Evolutionary conservation across 2,797 vertebrate genomes (phyloP).

Genomic region (Champsocephalus esox): DNA sequence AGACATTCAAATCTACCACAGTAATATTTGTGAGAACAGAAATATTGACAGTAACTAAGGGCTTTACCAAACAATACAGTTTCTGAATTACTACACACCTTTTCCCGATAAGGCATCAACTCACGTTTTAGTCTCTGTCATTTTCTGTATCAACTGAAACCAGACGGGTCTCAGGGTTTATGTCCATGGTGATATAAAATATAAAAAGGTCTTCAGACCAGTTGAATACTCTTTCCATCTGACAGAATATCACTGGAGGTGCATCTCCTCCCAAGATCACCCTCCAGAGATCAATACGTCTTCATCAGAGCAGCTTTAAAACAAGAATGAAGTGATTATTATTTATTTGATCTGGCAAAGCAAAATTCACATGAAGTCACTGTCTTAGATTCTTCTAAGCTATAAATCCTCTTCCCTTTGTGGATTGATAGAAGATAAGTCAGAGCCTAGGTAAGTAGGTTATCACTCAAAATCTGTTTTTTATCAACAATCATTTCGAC

Average conservation of each 20-base stretch:
- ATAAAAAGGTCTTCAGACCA: constrained; percentile 9
- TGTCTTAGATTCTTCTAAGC: constrained; percentile 6
- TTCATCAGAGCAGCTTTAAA: constrained; percentile 42
- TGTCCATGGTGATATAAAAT: background rate
- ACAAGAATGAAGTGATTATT: constrained; percentile 10
- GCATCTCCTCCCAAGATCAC: constrained; percentile 22
- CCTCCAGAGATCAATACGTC: constrained; percentile 51
- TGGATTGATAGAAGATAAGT: constrained; percentile 18
- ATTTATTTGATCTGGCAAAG: constrained; percentile 35
- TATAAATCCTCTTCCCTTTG: constrained; percentile 25
- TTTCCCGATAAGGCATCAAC: background rate
- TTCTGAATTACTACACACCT: constrained; percentile 10
- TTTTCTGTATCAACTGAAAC: background rate
- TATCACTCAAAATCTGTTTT: background rate
- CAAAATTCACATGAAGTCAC: constrained; percentile 10
- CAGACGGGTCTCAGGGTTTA: constrained; percentile 1
- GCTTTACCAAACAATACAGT: background rate
- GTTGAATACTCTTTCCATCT: constrained; percentile 8
- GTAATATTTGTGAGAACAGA: background rate
- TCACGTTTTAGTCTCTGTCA: background rate
- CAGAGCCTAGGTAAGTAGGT: background rate
- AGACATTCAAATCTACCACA: background rate
- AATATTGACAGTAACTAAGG: background rate
- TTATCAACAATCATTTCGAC: background rate
- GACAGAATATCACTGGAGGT: constrained; percentile 26